Evolutionary conservation across 2,888 invertebrate species (phyloP).

Genomic region (Synanthedon andrenaeformis): DNA sequence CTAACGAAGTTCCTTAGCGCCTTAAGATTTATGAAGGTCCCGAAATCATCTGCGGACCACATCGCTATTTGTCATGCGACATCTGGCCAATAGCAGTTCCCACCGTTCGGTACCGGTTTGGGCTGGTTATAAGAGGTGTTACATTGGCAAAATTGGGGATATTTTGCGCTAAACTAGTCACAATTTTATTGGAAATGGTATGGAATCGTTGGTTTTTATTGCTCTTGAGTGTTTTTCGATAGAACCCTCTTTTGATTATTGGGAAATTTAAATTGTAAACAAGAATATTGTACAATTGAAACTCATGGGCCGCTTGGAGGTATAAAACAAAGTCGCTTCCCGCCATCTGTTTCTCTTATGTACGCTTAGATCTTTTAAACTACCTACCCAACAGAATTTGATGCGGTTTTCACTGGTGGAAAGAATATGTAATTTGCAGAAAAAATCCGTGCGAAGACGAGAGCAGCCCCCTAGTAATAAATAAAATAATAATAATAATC

Average conservation of each 20-base stretch:
- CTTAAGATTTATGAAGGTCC: slow-evolving; percentile 28
- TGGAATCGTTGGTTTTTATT: slow-evolving; percentile 30
- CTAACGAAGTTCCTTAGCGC: slow-evolving; percentile 3
- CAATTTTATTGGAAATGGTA: slow-evolving; percentile 18
- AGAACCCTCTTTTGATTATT: slow-evolving; percentile 5
- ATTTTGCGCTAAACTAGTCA: slow-evolving; percentile 21
- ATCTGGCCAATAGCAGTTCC: slow-evolving; percentile 39
- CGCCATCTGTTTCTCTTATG: no score
- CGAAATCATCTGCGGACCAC: slow-evolving; percentile 47
- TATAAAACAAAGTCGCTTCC: no score
- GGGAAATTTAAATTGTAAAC: background rate
- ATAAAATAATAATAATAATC: no score
- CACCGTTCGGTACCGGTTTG: slow-evolving; percentile 30
- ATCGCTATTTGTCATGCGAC: slow-evolving; percentile 49
- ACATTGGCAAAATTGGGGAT: slow-evolving; percentile 10
- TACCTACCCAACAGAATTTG: no score
- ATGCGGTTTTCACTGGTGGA: no score
- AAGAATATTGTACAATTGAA: no score
- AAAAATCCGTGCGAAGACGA: no score
- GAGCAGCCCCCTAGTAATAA: no score
- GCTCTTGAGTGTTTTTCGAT: slow-evolving; percentile 29
- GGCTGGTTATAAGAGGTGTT: slow-evolving; percentile 16
- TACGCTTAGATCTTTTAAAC: no score
- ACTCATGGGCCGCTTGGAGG: no score
- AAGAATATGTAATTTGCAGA: no score